A percentile compares a stretch with the other conserved stretches of the same genome.
These are phyloP conservation scores for Macropodus opercularis DNA, from an alignment of 2,797 vertebrate species.

Conservation along the genomic window DNA sequence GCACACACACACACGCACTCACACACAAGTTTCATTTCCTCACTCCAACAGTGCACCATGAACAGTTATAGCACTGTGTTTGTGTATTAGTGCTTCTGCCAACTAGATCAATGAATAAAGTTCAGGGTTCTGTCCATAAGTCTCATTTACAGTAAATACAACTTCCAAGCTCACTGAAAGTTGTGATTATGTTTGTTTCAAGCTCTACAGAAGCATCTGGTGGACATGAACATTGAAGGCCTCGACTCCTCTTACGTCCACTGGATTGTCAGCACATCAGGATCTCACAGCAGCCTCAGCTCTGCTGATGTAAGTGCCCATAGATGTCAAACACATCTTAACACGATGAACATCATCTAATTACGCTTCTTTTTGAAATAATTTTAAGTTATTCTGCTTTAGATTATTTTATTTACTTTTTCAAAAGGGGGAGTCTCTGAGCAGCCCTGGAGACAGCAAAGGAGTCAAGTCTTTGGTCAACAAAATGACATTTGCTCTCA, in stretches of 20 bases:
- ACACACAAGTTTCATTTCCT: too few relatives aligned
- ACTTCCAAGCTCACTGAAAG: conserved; percentile 1
- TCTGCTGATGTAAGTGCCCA: conserved; percentile 88
- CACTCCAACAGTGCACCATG: too few relatives aligned
- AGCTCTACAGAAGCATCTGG: conserved; percentile 96
- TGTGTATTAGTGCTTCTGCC: too few relatives aligned
- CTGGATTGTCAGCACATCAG: conserved; percentile 98
- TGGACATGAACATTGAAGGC: conserved; percentile 97
- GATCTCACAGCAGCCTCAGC: conserved; percentile 90
- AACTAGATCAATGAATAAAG: too few relatives aligned
- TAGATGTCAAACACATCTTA: neutral
- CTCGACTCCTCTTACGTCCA: conserved; percentile 95
- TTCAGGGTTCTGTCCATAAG: too few relatives aligned
- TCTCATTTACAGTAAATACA: too few relatives aligned
- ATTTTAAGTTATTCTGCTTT: neutral
- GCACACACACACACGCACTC: too few relatives aligned
- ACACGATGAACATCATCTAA: neutral
- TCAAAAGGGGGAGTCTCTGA: conserved; percentile 80
- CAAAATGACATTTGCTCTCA: conserved; percentile 99
- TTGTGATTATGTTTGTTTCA: conserved; percentile 3
- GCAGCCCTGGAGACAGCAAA: conserved; percentile 89
- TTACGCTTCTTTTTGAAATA: accelerated
- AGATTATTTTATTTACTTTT: neutral
- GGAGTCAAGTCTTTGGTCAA: conserved; percentile 97
- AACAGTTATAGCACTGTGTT: too few relatives aligned